Percentiles rank a stretch among this genome's conserved stretches.
Conservation (phyloP, 37 sponge, comb jelly and placozoan species). For the Dysidea cf. avara region DNA sequence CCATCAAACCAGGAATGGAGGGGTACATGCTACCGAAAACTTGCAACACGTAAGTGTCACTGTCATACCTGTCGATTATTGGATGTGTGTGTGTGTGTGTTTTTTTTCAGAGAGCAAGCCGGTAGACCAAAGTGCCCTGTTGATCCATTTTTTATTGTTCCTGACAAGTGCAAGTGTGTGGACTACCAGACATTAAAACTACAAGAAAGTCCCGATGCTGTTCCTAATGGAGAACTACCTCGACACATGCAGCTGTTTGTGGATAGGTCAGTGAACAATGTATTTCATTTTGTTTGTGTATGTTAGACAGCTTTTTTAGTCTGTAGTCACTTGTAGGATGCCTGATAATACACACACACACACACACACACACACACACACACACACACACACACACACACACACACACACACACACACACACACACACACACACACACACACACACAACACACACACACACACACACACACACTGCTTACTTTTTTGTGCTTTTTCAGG, state of each 20-base stretch:
- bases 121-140: conserved; percentile 90
- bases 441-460: too few species aligned
- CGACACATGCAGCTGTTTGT: conserved; percentile 97
- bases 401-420: too few species aligned
- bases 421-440: too few species aligned
- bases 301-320: too few species aligned
- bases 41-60: conserved; percentile 68
- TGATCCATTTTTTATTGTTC: conserved; percentile 96
- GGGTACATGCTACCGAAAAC: conserved; percentile 91
- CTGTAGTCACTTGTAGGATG: too few species aligned
- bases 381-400: too few species aligned
- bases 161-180: conserved; percentile 99
- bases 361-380: too few species aligned
- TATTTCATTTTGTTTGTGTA: too few species aligned
- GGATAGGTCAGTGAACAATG: conserved; percentile 43
- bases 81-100: conserved; percentile 3
- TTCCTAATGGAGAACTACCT: conserved; percentile 97
- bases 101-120: conserved; percentile 59
- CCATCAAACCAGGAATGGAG: conserved; percentile 91
- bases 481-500: too few species aligned
- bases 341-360: too few species aligned
- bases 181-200: conserved; percentile 97
- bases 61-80: not conserved
- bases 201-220: conserved; percentile 96
- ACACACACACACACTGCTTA: too few species aligned